Conservation (phyloP, 2,888 invertebrate genomes). For the Lepidocyrtoides sp. region DNA sequence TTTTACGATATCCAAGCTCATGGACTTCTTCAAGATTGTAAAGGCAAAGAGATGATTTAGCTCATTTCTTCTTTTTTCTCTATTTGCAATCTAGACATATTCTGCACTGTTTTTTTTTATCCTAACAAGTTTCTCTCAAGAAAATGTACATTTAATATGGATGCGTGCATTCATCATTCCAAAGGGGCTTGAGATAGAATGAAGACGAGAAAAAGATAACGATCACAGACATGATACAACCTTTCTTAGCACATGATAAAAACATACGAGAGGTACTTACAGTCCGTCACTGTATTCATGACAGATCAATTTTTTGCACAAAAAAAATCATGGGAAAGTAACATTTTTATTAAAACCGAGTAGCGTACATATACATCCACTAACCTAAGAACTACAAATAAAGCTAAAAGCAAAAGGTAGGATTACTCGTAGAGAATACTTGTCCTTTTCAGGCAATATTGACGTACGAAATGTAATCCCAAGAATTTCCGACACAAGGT, state of each 20-base stretch:
- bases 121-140: background rate
- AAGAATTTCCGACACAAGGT: too few relatives aligned
- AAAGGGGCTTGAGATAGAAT: background rate
- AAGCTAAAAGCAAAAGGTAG: too few relatives aligned
- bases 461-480: too few relatives aligned
- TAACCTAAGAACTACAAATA: too few relatives aligned
- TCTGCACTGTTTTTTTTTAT: background rate
- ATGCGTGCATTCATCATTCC: background rate
- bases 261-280: background rate
- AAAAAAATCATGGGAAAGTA: constrained; percentile 1
- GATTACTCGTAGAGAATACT: background rate
- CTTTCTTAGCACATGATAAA: background rate
- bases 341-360: background rate
- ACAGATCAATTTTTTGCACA: constrained; percentile 22
- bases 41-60: constrained; percentile 62
- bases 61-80: constrained; percentile 34
- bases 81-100: background rate
- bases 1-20: constrained; percentile 48
- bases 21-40: constrained; percentile 5
- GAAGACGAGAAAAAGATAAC: constrained; percentile 25
- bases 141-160: constrained; percentile 37
- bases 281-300: constrained; percentile 16
- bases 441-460: background rate
- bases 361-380: background rate
- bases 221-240: background rate